A percentile compares a stretch with the other conserved stretches of the same genome.
Conservation (phyloP, 1,140 invertebrate species). For the Venustaconcha ellipsiformis region DNA sequence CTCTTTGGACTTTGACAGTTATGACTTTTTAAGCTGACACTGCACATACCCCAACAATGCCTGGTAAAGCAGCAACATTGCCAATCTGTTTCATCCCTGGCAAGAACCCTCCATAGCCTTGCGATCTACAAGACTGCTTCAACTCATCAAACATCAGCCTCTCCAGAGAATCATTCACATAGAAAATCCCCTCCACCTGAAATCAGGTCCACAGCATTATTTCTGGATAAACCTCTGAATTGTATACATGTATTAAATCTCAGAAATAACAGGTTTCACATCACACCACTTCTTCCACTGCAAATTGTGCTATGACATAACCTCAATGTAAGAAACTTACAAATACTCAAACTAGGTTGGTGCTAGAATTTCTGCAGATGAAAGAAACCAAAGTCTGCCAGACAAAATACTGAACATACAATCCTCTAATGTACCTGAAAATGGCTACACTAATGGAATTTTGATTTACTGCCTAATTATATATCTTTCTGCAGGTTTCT, state of each 20-base stretch:
- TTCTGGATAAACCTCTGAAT: too few species aligned
- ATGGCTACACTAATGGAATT: too few species aligned
- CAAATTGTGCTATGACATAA: not conserved
- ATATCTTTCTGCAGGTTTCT: too few species aligned
- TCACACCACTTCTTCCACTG: not conserved
- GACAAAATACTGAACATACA: too few species aligned
- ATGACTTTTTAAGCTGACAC: not conserved
- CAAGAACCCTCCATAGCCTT: constrained; percentile 87
- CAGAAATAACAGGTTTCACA: not conserved
- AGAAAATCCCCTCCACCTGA: constrained; percentile 98
- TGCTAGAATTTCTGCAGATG: not conserved
- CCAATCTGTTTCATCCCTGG: constrained; percentile 99
- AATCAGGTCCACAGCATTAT: constrained; percentile 29
- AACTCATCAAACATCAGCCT: constrained; percentile 98
- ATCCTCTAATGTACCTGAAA: too few species aligned
- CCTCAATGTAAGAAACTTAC: not conserved
- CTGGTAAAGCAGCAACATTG: constrained; percentile 98
- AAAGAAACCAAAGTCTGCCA: too few species aligned
- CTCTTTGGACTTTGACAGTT: not conserved
- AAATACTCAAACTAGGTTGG: not conserved
- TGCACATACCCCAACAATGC: constrained; percentile 86
- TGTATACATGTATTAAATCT: too few species aligned
- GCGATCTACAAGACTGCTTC: constrained; percentile 80
- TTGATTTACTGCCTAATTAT: too few species aligned
- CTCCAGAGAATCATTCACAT: constrained; percentile 94